Conservation (phyloP, 2,797 vertebrate species). For the Mus spretus region DNA sequence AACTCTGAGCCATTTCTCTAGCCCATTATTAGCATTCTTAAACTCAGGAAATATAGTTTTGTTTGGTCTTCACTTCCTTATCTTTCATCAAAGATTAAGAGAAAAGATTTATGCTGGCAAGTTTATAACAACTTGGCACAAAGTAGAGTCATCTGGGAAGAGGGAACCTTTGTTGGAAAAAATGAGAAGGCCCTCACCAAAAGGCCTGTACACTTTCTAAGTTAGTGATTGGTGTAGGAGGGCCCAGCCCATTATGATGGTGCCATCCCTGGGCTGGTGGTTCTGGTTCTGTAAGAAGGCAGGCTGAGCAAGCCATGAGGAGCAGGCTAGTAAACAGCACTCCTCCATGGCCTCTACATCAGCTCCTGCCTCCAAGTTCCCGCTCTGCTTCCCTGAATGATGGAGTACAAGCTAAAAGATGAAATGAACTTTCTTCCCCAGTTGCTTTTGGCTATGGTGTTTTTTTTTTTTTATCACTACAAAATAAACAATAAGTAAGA, state of each 20-base stretch:
- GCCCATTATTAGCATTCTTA: not conserved
- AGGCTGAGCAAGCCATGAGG: not conserved
- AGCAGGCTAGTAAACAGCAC: not conserved
- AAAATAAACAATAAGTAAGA: not conserved
- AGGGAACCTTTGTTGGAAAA: not conserved
- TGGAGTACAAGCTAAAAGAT: not conserved
- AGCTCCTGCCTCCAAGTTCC: not conserved
- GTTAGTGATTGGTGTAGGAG: not conserved
- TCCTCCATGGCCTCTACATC: not conserved
- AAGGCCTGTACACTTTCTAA: not conserved
- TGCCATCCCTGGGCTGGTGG: not conserved
- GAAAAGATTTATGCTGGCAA: not conserved
- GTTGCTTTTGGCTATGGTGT: not conserved
- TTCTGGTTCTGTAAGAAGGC: not conserved
- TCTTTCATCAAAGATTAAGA: not conserved
- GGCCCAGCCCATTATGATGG: not conserved
- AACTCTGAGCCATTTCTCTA: too few relatives aligned
- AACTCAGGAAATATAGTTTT: not conserved
- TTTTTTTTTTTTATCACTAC: not conserved
- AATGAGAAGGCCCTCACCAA: not conserved
- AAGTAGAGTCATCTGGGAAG: not conserved
- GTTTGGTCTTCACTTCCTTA: not conserved
- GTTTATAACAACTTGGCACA: not conserved
- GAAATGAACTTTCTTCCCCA: not conserved
- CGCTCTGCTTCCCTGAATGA: not conserved